A percentile compares a stretch with the other conserved stretches of the same genome.
Evolutionary conservation across 2,797 vertebrate genomes (phyloP).

Genomic region (Lates japonicus): DNA sequence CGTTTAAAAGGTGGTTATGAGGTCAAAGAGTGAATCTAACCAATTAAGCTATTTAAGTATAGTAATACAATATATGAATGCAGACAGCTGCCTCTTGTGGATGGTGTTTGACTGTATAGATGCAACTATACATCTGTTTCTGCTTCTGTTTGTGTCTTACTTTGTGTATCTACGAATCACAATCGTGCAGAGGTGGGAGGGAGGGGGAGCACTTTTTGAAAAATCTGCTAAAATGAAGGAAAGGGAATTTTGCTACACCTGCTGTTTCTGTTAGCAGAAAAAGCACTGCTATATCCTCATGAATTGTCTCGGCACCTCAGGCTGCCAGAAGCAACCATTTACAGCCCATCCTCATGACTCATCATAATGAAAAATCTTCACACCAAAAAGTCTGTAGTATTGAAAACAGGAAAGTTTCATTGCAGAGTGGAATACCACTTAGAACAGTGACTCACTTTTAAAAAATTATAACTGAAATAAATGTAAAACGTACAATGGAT

Average conservation of each 20-base stretch:
- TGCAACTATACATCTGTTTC: slow-evolving; percentile 4
- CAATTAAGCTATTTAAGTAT: slow-evolving; percentile 36
- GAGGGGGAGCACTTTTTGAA: background rate
- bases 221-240: slow-evolving; percentile 51
- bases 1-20: slow-evolving; percentile 55
- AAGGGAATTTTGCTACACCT: slow-evolving; percentile 60
- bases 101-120: background rate
- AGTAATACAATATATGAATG: slow-evolving; percentile 15
- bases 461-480: slow-evolving; percentile 47
- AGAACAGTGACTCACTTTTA: slow-evolving; percentile 46
- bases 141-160: background rate
- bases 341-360: slow-evolving; percentile 73
- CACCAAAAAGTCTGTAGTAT: slow-evolving; percentile 56
- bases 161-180: slow-evolving; percentile 34
- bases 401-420: slow-evolving; percentile 62
- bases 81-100: slow-evolving; percentile 1
- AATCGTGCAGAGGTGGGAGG: background rate
- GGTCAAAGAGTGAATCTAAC: slow-evolving; percentile 60
- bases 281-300: slow-evolving; percentile 55
- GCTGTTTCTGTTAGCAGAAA: slow-evolving; percentile 67
- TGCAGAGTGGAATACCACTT: slow-evolving; percentile 56
- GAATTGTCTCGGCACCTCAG: slow-evolving; percentile 71
- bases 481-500: slow-evolving; percentile 38
- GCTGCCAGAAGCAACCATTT: slow-evolving; percentile 71
- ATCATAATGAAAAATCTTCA: slow-evolving; percentile 76